A percentile compares a stretch with the other conserved stretches of the same genome.
Evolutionary conservation across 2,113 vertebrate genomes (phyloP).

Genomic region (Urocynchramus pylzowi): DNA sequence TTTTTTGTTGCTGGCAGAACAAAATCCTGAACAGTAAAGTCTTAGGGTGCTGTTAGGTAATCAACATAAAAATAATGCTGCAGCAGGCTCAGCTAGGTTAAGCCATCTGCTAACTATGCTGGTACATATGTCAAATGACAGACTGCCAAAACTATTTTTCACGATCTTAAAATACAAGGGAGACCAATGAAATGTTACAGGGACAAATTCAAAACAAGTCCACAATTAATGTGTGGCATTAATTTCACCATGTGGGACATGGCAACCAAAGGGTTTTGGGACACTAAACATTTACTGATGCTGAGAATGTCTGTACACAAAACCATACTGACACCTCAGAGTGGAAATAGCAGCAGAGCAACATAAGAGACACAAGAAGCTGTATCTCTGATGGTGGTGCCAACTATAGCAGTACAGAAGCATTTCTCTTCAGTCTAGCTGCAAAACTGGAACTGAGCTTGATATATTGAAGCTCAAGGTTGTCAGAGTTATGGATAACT

Average conservation of each 20-base stretch:
- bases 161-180: not conserved
- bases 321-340: not conserved
- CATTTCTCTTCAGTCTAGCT: not conserved
- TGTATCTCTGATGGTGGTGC: not conserved
- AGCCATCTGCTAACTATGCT: conserved; percentile 23
- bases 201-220: not conserved
- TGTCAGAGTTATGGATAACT: not conserved
- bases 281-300: not conserved
- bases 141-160: not conserved
- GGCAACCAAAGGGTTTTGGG: not conserved
- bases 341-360: not conserved
- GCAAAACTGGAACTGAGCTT: not conserved
- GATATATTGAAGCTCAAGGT: not conserved
- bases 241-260: not conserved
- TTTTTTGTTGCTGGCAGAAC: not conserved
- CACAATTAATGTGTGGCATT: not conserved
- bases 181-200: not conserved
- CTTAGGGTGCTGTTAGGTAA: not conserved
- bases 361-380: not conserved
- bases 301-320: not conserved
- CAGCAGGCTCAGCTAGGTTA: not conserved
- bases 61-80: not conserved
- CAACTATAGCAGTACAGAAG: not conserved
- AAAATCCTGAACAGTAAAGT: not conserved
- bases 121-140: conserved; percentile 29